Evolutionary conservation across 2,888 invertebrate genomes (phyloP), one percentile per base, ranked within the genome.

Genomic region (Cosmorhoe ocellata): DNA sequence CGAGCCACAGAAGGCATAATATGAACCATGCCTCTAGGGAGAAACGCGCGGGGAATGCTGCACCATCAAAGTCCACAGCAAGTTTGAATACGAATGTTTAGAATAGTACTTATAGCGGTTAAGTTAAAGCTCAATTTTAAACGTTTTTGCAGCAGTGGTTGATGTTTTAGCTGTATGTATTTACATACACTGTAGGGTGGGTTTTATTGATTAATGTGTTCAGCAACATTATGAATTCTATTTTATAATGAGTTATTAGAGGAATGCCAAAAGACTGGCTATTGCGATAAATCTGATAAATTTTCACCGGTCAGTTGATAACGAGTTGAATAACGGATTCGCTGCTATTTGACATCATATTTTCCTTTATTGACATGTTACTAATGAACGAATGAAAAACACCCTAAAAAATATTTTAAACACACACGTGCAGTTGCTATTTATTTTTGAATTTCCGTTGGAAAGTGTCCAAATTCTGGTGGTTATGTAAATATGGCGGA

Each of bases 11-110:
- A 18, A 30, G 26, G 28, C 10, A 40, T 22, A 40, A 26, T 34
- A 34, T 9, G 28, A 30, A 14, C 41, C 13, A 10, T 28, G 28
- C 41, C 30, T 11, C 41, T 31, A 45, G 47, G 58, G 56, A 69
- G 71, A 74, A 74, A 75, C 74, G 79, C 80, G 77, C 72, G 66
- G 63, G 64, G 61, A 69, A 65, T 66, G 60, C 64, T 63, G 56
- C 58, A 38, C 65, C 58, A 61, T 53, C 53, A 48, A 24, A 3
- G 33, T 43, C 42, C 33, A 51, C 33, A 32, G n/a, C 11, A 32
- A 28, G n/a, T 38, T 47, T 42, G 11, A 32, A 41, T 24, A 24
- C 7, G 13, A 45, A 22, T 11, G 12, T 8, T 41, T 26, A 31
- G 10, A 51, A 24, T 31, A 45, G 9, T 36, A 31, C 50, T 49